Percentiles rank a stretch among this genome's conserved stretches.
phyloP scores from a whole-genome alignment of 2,113 vertebrate species.

The Podilymbus podiceps region DNA sequence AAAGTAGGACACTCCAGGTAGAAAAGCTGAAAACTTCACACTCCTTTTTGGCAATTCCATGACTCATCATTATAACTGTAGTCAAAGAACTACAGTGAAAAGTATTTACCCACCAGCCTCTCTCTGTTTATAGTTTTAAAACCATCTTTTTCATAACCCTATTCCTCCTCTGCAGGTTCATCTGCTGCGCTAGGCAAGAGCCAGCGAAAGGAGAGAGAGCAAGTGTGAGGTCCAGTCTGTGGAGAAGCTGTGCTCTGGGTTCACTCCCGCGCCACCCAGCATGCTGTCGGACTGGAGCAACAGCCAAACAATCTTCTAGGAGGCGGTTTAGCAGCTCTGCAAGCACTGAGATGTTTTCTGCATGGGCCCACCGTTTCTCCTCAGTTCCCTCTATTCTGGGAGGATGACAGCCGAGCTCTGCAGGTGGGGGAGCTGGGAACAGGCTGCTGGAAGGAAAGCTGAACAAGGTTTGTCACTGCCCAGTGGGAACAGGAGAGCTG shows the following conservation, averaged over 20 bases:
- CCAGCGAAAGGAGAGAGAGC: neutral
- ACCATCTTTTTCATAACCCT: neutral
- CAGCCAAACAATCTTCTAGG: fast-evolving
- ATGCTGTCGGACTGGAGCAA: neutral
- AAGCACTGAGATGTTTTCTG: neutral
- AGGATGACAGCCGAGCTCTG: neutral
- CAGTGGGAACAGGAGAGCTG: neutral
- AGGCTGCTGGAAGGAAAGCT: neutral
- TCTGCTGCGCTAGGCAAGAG: neutral
- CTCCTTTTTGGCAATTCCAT: neutral
- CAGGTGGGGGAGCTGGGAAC: neutral
- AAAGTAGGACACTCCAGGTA: neutral
- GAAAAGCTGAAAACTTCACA: neutral
- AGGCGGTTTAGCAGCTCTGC: neutral
- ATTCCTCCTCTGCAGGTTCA: neutral
- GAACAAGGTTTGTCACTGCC: neutral
- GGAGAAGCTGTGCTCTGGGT: neutral
- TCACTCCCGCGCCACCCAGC: neutral
- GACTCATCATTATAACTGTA: neutral
- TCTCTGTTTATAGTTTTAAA: neutral
- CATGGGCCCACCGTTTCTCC: neutral
- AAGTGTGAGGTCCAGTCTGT: neutral
- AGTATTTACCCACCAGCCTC: neutral
- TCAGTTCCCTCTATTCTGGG: neutral
- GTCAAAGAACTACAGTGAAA: neutral